Base-by-base conservation (phyloP, 2,797 vertebrate genomes). In the Gila robusta region DNA sequence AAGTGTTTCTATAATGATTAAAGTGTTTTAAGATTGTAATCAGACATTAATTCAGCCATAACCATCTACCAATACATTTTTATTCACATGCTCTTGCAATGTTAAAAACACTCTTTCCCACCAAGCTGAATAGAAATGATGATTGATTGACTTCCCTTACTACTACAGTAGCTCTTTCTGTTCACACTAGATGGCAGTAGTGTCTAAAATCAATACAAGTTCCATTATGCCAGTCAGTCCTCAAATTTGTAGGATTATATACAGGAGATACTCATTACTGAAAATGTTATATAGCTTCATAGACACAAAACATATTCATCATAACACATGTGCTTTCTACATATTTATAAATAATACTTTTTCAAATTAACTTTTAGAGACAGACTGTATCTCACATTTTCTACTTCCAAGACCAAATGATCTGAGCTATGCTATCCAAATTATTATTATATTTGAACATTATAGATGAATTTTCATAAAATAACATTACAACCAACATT, bases 101-200 rank as follows among this genome's bases (percentile, higher is more conserved):
- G 2, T 28, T 73, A 32, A 74, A 72, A 14, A 44, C 6, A 6
- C 23, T 4, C 12, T 44, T 16, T 16, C 2, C 26, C 26, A 49
- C 12, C 12, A 44, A 26, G 32, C 26, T 32, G 8, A 32, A 52
- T 11, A 32, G 2, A 32, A 32, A 52, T 19, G 32, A 19, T 28
- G 4, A 17, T 21, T 52, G n/a, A 49, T 28, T 49, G 17, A 85
- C 93, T 95, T 94, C 88, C 89, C 90, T 93, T 94, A 93, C 84
- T 66, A 93, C 94, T 28, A 91, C 89, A 88, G 89, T 87, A 62
- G 5, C 82, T 44, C 39, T 70, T 47, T 78, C 77, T 77, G 74
- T 89, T 79, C 26, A 82, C 95, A 95, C 94, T 95, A 94, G 95
- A 94, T 95, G 95, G 95, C 95, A 95, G 93, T 95, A 95, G 91